Evolutionary conservation across 1,140 invertebrate species (phyloP).

Genomic region (Laodelphax striatellus): DNA sequence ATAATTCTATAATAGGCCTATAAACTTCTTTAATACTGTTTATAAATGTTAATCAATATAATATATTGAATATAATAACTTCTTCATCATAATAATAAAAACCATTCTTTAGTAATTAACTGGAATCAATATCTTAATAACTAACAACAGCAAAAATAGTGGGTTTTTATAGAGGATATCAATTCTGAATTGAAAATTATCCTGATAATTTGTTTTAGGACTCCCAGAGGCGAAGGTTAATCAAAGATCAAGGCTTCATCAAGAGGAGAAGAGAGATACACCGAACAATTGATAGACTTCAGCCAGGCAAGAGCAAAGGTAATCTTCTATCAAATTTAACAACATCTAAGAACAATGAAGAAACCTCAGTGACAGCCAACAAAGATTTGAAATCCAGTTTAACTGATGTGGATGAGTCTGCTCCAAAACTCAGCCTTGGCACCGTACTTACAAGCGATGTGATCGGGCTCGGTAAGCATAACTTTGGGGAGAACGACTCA

Average conservation of each 20-base stretch:
- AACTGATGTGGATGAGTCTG: conserved; percentile 41
- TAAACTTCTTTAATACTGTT: too few relatives aligned
- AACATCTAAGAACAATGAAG: conserved; percentile 15
- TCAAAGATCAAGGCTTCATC: conserved; percentile 21
- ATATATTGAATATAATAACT: too few relatives aligned
- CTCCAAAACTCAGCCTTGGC: conserved; percentile 67
- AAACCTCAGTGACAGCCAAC: background rate
- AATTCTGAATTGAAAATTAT: background rate
- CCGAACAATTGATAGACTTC: conserved; percentile 65
- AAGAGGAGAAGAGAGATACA: conserved; percentile 57
- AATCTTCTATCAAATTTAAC: conserved; percentile 49
- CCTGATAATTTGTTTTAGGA: conserved; percentile 22
- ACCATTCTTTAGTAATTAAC: too few relatives aligned
- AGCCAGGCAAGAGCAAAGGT: conserved; percentile 74
- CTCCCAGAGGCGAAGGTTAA: conserved; percentile 17
- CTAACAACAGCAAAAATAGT: too few relatives aligned
- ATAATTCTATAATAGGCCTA: too few relatives aligned
- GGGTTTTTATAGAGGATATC: background rate
- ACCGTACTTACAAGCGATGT: conserved; percentile 54
- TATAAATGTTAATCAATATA: too few relatives aligned
- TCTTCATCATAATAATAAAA: too few relatives aligned
- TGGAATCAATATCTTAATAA: too few relatives aligned
- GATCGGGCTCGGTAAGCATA: conserved; percentile 24
- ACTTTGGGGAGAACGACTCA: conserved; percentile 7
- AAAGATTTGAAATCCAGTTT: conserved; percentile 41